These are phyloP conservation scores for Prinia subflava DNA, from an alignment of 2,113 vertebrate genomes.

Conservation along the genomic window DNA sequence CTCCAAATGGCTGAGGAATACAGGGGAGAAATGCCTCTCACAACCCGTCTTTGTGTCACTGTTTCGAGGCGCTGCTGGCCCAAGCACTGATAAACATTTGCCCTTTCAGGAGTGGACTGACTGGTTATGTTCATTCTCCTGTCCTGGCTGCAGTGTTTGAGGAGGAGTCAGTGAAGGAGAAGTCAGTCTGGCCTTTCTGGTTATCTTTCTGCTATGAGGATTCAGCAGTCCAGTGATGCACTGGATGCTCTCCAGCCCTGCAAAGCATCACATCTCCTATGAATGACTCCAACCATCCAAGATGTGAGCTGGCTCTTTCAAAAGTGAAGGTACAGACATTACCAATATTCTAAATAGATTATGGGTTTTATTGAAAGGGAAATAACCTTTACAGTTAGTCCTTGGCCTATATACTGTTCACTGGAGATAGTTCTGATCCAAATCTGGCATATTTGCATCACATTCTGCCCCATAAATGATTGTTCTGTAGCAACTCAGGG, in stretches of 20 bases:
- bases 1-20: not conserved
- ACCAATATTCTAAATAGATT: not conserved
- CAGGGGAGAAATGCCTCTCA: not conserved
- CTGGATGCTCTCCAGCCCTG: not conserved
- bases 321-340: not conserved
- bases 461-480: not conserved
- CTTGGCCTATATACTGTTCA: not conserved
- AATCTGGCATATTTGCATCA: not conserved
- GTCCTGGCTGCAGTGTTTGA: not conserved
- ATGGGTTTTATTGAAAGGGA: not conserved
- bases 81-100: not conserved
- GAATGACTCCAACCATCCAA: not conserved
- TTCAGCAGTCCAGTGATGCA: not conserved
- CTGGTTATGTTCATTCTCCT: not conserved
- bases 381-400: not conserved
- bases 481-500: not conserved
- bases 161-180: not conserved
- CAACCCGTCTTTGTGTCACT: not conserved
- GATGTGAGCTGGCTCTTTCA: not conserved
- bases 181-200: not conserved
- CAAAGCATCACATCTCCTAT: not conserved
- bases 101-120: not conserved
- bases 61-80: not conserved
- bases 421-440: not conserved
- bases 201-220: accelerated